phyloP scores from a whole-genome alignment of 2,888 invertebrate species.

The Acrobeloides nanus region DNA sequence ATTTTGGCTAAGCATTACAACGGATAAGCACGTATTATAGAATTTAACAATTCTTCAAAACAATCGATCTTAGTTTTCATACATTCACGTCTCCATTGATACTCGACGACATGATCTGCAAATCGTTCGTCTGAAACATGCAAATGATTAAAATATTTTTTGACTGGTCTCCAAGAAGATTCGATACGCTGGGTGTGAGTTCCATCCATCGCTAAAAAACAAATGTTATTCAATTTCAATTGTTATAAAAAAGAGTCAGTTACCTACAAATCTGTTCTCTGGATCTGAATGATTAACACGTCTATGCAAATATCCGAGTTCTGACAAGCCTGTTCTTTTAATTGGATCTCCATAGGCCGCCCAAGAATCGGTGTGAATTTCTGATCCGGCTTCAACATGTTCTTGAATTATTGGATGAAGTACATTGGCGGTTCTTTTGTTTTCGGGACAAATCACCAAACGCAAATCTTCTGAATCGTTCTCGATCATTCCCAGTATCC shows the following conservation, averaged over 20 bases:
- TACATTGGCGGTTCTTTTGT: conserved; percentile 1
- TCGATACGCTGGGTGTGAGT: conserved; percentile 6
- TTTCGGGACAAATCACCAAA: background rate
- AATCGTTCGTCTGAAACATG: conserved; percentile 1
- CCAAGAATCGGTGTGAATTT: conserved; percentile 4
- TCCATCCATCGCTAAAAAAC: conserved; percentile 3
- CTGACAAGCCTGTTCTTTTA: too few species aligned
- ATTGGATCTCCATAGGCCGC: background rate
- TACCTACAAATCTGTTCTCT: background rate
- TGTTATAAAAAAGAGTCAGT: too few species aligned
- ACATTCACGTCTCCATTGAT: conserved; percentile 4
- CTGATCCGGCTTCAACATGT: background rate
- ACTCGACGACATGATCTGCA: conserved; percentile 1
- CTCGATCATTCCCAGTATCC: conserved; percentile 5
- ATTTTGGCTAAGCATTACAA: too few species aligned
- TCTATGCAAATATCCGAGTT: conserved; percentile 2
- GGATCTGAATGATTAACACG: conserved; percentile 3
- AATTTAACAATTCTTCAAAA: background rate
- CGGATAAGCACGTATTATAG: background rate
- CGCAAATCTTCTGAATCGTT: conserved; percentile 3
- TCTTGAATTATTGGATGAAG: conserved; percentile 4
- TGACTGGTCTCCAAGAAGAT: conserved; percentile 3
- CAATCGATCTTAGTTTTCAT: background rate
- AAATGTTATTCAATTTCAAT: background rate
- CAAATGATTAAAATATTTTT: conserved; percentile 1